Percentiles rank a stretch among this genome's conserved stretches.
Conservation (phyloP, 1,140 invertebrate species). For the Ceratosolen fusciceps region DNA sequence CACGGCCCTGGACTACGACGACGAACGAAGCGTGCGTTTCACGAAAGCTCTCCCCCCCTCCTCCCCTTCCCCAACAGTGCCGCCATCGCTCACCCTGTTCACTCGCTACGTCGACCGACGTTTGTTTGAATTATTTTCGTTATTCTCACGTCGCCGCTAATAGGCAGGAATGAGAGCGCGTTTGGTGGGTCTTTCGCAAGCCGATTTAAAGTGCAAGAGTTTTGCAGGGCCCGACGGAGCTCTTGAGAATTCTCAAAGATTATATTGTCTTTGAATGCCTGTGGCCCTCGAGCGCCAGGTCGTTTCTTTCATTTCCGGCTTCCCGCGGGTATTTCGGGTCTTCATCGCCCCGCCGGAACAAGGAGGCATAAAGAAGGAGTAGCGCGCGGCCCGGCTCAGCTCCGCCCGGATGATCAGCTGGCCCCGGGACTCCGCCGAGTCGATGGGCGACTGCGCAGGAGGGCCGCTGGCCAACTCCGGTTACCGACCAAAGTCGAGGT, state of each 20-base stretch:
- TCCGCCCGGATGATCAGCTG: neutral
- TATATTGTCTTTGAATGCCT: neutral
- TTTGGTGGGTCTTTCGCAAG: slow-evolving; percentile 24
- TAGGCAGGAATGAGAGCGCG: slow-evolving; percentile 36
- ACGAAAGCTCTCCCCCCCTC: neutral
- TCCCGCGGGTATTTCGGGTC: slow-evolving; percentile 15
- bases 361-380: no score
- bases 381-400: no score
- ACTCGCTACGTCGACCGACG: neutral
- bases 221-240: neutral
- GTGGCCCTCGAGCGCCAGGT: neutral
- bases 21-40: no score
- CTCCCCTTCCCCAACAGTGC: no score
- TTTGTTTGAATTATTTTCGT: slow-evolving; percentile 41
- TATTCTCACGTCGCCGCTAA: slow-evolving; percentile 45
- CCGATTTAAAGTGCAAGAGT: slow-evolving; percentile 16
- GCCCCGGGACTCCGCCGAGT: slow-evolving; percentile 49
- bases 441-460: slow-evolving; percentile 46
- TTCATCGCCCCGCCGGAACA: neutral
- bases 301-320: slow-evolving; percentile 25
- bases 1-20: slow-evolving; percentile 25
- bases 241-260: slow-evolving; percentile 39
- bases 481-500: slow-evolving; percentile 60
- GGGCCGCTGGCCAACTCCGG: slow-evolving; percentile 45
- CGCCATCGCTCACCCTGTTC: no score